Conservation (phyloP, 1,140 invertebrate species). For the Cydia fagiglandana region DNA sequence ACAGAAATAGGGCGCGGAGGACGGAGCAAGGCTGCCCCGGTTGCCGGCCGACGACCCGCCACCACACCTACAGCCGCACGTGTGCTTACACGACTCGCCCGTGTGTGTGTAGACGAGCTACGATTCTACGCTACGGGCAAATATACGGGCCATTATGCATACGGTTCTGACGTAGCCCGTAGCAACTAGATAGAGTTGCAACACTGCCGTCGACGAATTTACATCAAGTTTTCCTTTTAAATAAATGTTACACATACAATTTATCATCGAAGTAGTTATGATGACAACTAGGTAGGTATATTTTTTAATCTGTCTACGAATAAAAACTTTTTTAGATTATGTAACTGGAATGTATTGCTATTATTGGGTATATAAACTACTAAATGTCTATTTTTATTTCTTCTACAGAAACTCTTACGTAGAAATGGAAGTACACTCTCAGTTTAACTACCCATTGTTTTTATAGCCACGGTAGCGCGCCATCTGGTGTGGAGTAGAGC, state of each 20-base stretch:
- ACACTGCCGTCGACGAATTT: constrained; percentile 18
- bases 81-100: constrained; percentile 29
- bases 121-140: constrained; percentile 42
- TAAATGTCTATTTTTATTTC: not conserved
- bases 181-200: constrained; percentile 30
- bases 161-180: constrained; percentile 27
- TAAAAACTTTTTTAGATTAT: not conserved
- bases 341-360: not conserved
- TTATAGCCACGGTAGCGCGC: constrained; percentile 38
- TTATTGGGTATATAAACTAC: not conserved
- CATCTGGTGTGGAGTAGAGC: constrained; percentile 66
- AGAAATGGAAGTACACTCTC: not conserved
- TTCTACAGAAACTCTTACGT: not conserved
- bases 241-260: not conserved
- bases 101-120: constrained; percentile 56
- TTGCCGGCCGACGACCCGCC: constrained; percentile 71
- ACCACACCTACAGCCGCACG: constrained; percentile 47
- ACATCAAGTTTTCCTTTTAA: not conserved
- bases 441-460: not conserved
- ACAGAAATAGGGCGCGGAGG: constrained; percentile 78
- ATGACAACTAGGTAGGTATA: not conserved
- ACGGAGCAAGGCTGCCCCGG: constrained; percentile 78
- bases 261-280: not conserved
- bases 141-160: constrained; percentile 32
- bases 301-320: not conserved